Conservation (phyloP, 2,113 vertebrate genomes). For the Australoheros scitulus region DNA sequence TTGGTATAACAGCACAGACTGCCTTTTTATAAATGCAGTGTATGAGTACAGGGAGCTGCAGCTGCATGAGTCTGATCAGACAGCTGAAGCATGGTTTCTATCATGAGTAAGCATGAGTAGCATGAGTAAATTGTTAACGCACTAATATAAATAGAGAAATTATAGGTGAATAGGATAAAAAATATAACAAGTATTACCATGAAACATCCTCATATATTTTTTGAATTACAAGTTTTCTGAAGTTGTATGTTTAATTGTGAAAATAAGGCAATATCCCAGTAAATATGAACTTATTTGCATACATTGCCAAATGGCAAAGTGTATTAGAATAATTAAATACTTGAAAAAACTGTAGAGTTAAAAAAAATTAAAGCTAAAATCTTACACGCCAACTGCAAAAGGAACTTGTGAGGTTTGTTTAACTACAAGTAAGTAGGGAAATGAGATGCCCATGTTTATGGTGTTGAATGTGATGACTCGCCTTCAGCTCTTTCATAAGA, state of each 20-base stretch:
- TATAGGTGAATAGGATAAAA: neutral
- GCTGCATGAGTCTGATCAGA: neutral
- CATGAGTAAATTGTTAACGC: neutral
- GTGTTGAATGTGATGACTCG: constrained; percentile 44
- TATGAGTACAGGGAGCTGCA: neutral
- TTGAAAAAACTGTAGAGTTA: neutral
- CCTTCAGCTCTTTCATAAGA: neutral
- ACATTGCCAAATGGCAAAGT: neutral
- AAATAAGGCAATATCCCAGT: neutral
- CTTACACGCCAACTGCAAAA: neutral
- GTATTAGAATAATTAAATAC: neutral
- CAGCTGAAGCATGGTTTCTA: neutral
- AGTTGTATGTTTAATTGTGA: neutral
- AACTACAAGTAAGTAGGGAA: constrained; percentile 11
- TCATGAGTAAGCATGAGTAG: neutral
- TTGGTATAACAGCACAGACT: neutral
- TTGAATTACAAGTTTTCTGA: neutral
- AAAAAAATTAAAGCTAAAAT: neutral
- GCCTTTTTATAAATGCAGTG: neutral
- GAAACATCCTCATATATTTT: neutral
- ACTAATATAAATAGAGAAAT: neutral
- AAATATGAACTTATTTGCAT: neutral
- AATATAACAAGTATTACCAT: too few relatives aligned
- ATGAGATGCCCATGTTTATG: constrained; percentile 56
- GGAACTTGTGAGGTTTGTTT: neutral